Conservation (phyloP, 2,888 invertebrate species). For the Arge pagana region DNA sequence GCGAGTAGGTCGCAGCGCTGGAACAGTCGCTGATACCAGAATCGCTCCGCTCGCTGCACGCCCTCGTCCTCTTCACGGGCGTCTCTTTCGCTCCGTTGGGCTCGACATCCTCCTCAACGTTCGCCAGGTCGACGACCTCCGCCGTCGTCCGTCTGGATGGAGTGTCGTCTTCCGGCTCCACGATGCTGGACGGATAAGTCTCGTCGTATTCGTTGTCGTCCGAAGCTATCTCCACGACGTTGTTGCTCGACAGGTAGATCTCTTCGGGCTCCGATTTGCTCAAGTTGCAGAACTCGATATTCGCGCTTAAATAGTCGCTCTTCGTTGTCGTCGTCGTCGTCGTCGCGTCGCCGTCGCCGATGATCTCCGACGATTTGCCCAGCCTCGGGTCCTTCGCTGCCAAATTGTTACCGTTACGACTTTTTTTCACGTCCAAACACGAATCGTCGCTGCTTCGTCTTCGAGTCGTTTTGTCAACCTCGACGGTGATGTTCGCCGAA, state of each 20-base stretch:
- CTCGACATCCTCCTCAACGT: constrained; percentile 9
- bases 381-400: constrained; percentile 8
- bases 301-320: constrained; percentile 9
- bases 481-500: background rate
- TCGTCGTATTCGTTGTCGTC: constrained; percentile 1
- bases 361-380: constrained; percentile 20
- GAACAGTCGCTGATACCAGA: constrained; percentile 51
- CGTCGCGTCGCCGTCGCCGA: background rate
- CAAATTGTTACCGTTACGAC: background rate
- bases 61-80: constrained; percentile 25
- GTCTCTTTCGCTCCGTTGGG: constrained; percentile 18
- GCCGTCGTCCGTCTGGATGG: constrained; percentile 12
- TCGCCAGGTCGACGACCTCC: constrained; percentile 10
- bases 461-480: background rate
- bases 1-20: constrained; percentile 14
- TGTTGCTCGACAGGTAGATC: constrained; percentile 19
- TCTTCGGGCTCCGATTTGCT: constrained; percentile 22
- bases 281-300: constrained; percentile 21
- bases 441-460: constrained; percentile 24
- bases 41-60: constrained; percentile 48
- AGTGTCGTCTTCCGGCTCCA: constrained; percentile 18
- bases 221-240: constrained; percentile 9
- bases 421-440: background rate
- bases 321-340: background rate
- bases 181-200: constrained; percentile 15